Conservation (phyloP, 92 coral and sea anemone genomes). For the Galaxea fascicularis region DNA sequence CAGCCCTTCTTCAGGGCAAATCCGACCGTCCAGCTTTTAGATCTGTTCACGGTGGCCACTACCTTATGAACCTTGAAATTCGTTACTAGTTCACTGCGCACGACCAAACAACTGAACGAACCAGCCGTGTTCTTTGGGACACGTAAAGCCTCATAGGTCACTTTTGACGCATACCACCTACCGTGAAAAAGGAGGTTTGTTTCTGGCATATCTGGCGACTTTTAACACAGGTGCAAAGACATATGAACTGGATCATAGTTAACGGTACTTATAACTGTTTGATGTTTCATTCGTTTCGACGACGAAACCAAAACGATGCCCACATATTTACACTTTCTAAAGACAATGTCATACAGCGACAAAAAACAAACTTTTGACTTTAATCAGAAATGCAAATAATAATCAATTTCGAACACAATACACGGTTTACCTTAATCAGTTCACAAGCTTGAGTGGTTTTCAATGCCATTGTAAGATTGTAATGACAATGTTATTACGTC, state of each 20-base stretch:
- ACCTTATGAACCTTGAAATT: too few species aligned
- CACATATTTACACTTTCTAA: background rate
- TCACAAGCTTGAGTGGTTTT: slow-evolving; percentile 26
- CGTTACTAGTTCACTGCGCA: too few species aligned
- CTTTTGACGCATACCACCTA: too few species aligned
- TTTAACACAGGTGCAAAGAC: too few species aligned
- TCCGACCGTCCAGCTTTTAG: too few species aligned
- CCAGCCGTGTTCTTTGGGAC: too few species aligned
- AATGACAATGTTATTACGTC: background rate
- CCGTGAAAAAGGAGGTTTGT: too few species aligned
- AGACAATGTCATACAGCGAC: background rate
- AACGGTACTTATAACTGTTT: background rate
- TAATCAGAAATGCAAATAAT: slow-evolving; percentile 8
- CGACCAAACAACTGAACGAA: too few species aligned
- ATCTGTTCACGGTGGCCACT: too few species aligned
- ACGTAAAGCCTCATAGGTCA: too few species aligned
- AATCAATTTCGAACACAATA: slow-evolving; percentile 5
- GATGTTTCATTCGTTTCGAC: background rate
- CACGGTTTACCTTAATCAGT: background rate
- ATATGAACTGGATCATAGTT: background rate
- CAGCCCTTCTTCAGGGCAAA: too few species aligned
- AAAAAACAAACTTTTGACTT: background rate
- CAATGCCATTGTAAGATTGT: background rate
- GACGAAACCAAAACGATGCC: background rate
- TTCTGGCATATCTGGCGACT: too few species aligned